Percentiles rank a stretch among this genome's conserved stretches.
Conservation (phyloP, 1,140 invertebrate genomes). For the Phymastichus coffea region DNA sequence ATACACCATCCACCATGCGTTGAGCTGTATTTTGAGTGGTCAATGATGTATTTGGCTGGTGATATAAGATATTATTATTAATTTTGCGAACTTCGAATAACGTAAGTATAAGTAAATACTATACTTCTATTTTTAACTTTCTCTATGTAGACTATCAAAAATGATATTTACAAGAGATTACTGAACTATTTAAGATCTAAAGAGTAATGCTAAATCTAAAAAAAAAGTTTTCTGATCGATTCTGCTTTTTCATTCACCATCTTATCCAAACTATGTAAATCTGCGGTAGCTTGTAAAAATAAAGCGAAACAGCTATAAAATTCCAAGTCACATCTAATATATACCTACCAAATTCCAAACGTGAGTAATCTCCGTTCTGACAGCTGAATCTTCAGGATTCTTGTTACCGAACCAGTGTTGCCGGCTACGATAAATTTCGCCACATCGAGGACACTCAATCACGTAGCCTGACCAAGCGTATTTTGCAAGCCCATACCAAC, state of each 20-base stretch:
- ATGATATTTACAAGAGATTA: no score
- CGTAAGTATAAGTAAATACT: neutral
- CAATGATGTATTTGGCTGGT: constrained; percentile 37
- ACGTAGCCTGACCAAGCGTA: constrained; percentile 82
- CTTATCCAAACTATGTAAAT: neutral
- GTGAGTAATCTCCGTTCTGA: constrained; percentile 72
- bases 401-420: constrained; percentile 87
- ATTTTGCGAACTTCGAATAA: neutral
- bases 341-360: constrained; percentile 75
- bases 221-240: neutral
- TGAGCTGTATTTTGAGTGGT: constrained; percentile 71
- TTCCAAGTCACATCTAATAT: neutral
- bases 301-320: no score
- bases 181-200: no score
- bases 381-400: constrained; percentile 68
- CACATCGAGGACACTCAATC: constrained; percentile 78
- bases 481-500: constrained; percentile 72
- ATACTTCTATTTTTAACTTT: no score
- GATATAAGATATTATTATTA: neutral
- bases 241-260: no score
- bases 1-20: constrained; percentile 73
- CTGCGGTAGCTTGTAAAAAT: no score
- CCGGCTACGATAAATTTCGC: constrained; percentile 78
- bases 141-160: no score
- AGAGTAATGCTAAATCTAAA: no score